Conservation (phyloP, 2,888 invertebrate species). For the Heliconius ismenius region DNA sequence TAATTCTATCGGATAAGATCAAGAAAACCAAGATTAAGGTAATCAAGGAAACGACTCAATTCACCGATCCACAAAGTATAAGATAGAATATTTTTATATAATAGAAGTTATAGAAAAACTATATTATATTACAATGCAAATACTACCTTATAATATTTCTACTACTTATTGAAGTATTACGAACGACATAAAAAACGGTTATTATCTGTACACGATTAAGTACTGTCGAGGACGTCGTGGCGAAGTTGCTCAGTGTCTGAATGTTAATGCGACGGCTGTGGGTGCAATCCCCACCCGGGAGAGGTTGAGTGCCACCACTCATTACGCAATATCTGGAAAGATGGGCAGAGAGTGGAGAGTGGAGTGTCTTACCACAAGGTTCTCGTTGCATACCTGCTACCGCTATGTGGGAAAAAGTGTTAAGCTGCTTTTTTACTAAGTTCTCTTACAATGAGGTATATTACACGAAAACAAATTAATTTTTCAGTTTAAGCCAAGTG, state of each 20-base stretch:
- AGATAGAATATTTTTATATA: background rate
- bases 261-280: no score
- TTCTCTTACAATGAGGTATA: background rate
- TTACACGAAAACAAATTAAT: background rate
- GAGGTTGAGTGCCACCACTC: background rate
- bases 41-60: slow-evolving; percentile 21
- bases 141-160: no score
- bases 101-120: background rate
- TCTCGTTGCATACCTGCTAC: no score
- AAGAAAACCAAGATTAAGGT: slow-evolving; percentile 4
- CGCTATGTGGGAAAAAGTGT: no score
- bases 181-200: no score
- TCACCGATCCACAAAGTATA: slow-evolving; percentile 5
- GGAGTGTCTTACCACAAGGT: no score
- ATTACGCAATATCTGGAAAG: background rate
- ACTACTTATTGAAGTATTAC: no score
- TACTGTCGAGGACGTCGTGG: background rate
- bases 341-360: no score
- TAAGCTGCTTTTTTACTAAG: no score
- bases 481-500: background rate
- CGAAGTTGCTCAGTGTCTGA: background rate
- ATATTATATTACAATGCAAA: background rate
- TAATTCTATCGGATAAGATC: slow-evolving; percentile 20
- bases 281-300: no score
- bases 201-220: background rate